Base-by-base conservation (phyloP, 92 coral and sea anemone species). In the Porites lobata region DNA sequence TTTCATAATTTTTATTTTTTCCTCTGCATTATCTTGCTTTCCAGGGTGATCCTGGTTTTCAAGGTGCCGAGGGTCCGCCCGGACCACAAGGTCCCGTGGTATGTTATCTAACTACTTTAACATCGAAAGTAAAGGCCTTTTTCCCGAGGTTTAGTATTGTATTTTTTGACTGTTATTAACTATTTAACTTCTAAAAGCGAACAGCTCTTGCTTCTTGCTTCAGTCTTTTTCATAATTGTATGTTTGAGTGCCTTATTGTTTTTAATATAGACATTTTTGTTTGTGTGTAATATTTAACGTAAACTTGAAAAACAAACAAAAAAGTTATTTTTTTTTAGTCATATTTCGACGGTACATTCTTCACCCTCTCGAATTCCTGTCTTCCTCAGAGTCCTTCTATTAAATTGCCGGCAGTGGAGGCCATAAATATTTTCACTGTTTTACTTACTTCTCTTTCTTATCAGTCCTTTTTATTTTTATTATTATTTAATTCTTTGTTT, bases 21-120 rank as follows among this genome's bases (percentile, higher is more conserved):
- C 59, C 8, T n/a, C 9, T 17, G 12, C 59, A 66, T 22, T 66
- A 9, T 20, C 10, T 58, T 56, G 3, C 59, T 32, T 71, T 38
- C 26, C 6, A 82, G 86, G 86, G 86, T 29, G 86, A 82, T 1
- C 19, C 77, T 14, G 86, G 86, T 70, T 56, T 69, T 9, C 13
- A 50, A 0, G 86, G 86, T 13, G 56, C 57, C 1, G 86, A 82
- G 69, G 86, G 86, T 8, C 78, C 86, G 1, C 86, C 76, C 5
- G 86, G 86, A 56, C 58, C 86, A 0, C 78, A 82, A 47, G 86
- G 86, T 4, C 78, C 86, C 19, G 43, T 57, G 86, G 86, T 82
- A 82, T 21, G 86, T 82, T 9, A 32, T 11, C 17, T 1, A 7
- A 18, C 13, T 1, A 67, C 72, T 21, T 12, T 24, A 26, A 3